These are phyloP conservation scores for Grammomys surdaster DNA, from an alignment of 2,113 vertebrate species.

Conservation along the genomic window DNA sequence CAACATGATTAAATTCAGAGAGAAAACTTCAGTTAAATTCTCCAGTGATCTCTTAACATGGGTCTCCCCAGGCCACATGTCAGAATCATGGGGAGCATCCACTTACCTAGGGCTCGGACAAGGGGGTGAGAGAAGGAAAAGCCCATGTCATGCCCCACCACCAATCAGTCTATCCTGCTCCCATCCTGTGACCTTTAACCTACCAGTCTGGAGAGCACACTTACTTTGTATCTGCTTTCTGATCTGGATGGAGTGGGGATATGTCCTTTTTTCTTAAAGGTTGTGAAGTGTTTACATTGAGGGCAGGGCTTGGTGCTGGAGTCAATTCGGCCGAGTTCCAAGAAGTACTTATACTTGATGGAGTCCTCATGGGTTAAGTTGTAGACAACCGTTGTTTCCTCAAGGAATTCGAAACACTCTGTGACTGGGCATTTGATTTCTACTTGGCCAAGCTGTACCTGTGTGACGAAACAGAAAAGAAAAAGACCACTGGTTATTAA, in stretches of 20 bases:
- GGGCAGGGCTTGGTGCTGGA: slow-evolving; percentile 98
- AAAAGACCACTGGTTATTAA: not conserved
- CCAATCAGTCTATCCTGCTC: slow-evolving; percentile 73
- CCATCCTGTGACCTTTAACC: slow-evolving; percentile 75
- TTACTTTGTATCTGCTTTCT: slow-evolving; percentile 98
- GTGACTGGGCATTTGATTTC: slow-evolving; percentile 96
- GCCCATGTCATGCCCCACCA: slow-evolving; percentile 78
- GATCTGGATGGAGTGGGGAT: slow-evolving; percentile 90
- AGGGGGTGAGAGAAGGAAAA: slow-evolving; percentile 78
- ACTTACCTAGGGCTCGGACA: slow-evolving; percentile 63
- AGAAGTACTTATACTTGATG: slow-evolving; percentile 96
- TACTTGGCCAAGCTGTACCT: slow-evolving; percentile 94
- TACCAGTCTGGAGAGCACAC: slow-evolving; percentile 79
- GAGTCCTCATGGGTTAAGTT: slow-evolving; percentile 93
- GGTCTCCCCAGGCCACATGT: slow-evolving; percentile 16
- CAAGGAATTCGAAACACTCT: slow-evolving; percentile 95
- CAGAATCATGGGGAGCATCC: slow-evolving; percentile 60
- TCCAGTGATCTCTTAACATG: not conserved
- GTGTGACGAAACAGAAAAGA: slow-evolving; percentile 54
- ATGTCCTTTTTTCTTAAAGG: slow-evolving; percentile 92
- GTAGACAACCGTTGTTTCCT: slow-evolving; percentile 92
- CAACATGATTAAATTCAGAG: slow-evolving; percentile 31
- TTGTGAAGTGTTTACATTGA: slow-evolving; percentile 97
- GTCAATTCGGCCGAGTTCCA: slow-evolving; percentile 96
- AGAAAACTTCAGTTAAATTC: not conserved